Percentiles rank a stretch among this genome's conserved stretches.
Evolutionary conservation across 2,113 vertebrate species (phyloP).

Genomic region (Nipponia nippon): DNA sequence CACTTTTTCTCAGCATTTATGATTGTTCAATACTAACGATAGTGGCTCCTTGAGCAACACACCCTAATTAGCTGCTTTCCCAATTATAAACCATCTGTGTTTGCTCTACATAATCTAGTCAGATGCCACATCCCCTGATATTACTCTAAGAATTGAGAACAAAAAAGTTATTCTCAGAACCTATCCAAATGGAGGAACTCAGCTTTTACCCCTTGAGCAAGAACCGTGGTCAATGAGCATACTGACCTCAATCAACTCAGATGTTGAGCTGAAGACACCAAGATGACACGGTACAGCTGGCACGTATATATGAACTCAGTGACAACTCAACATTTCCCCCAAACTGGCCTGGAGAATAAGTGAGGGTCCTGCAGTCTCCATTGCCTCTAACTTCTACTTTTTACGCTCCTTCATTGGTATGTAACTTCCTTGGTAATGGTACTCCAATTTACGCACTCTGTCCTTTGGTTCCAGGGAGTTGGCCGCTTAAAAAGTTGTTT

Average conservation of each 20-base stretch:
- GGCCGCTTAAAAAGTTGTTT: neutral
- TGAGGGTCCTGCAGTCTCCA: neutral
- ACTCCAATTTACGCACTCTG: neutral
- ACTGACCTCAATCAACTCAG: neutral
- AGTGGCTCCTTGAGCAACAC: neutral
- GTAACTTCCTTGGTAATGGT: neutral
- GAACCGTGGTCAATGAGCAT: neutral
- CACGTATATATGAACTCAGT: neutral
- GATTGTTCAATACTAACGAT: neutral
- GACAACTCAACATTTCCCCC: neutral
- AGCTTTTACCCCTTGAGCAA: neutral
- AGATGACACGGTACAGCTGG: neutral
- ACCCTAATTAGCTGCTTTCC: neutral
- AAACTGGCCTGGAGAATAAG: neutral
- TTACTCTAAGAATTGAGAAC: neutral
- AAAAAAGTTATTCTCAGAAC: neutral
- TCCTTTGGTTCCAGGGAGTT: neutral
- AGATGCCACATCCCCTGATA: neutral
- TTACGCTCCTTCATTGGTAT: neutral
- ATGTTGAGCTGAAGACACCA: neutral
- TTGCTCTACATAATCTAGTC: neutral
- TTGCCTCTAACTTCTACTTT: neutral
- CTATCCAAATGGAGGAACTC: neutral
- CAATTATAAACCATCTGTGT: neutral
- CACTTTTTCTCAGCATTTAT: neutral